These are phyloP conservation scores for Pheosia gnoma DNA, from an alignment of 2,888 invertebrate species.

Conservation along the genomic window DNA sequence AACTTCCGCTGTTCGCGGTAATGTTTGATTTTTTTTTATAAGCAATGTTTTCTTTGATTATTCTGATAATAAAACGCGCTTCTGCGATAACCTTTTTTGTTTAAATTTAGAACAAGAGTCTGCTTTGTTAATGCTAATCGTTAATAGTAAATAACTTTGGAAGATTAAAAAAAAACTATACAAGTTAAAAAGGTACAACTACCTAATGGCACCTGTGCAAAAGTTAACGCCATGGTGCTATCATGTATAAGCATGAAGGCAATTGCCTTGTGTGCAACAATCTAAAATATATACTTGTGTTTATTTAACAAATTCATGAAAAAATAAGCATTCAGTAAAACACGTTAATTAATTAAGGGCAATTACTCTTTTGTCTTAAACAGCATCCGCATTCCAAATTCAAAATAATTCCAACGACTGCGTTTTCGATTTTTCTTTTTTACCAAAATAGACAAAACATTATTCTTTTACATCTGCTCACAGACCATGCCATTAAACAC, in stretches of 20 bases:
- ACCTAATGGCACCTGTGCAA: no score
- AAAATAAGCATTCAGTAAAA: no score
- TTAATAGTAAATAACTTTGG: not conserved
- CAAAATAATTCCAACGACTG: not conserved
- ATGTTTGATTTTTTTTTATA: conserved; percentile 32
- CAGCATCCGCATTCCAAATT: not conserved
- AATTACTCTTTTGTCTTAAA: not conserved
- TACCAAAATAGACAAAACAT: conserved; percentile 31
- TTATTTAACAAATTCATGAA: no score
- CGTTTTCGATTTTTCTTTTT: conserved; percentile 26
- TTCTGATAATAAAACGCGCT: conserved; percentile 25
- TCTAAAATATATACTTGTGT: no score
- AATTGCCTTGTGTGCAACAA: no score
- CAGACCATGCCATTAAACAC: conserved; percentile 63
- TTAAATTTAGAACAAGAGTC: not conserved
- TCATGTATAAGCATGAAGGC: no score
- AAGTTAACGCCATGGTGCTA: no score
- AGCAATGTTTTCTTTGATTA: conserved; percentile 24
- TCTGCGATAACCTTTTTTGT: conserved; percentile 11
- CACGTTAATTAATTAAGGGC: no score
- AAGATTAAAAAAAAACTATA: not conserved
- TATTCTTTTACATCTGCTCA: conserved; percentile 53
- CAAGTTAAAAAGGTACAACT: not conserved
- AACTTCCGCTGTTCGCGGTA: conserved; percentile 58
- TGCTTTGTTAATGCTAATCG: not conserved